A percentile compares a stretch with the other conserved stretches of the same genome.
These are phyloP conservation scores for Plectrocnemia conspersa DNA, from an alignment of 1,140 invertebrate genomes.

Conservation along the genomic window DNA sequence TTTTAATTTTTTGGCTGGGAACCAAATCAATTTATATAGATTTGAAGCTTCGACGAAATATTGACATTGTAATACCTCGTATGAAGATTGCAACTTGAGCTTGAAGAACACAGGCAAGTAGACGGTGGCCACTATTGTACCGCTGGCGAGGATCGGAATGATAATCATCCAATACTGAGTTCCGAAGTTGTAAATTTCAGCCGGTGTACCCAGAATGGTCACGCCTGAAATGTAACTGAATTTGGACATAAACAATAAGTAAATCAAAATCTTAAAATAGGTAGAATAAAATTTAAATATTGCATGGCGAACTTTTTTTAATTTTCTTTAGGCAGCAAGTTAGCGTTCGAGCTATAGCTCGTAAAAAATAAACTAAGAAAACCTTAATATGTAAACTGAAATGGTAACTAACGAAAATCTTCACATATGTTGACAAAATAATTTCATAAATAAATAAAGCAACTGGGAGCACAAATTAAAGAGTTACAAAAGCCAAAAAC, in stretches of 20 bases:
- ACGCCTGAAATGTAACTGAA: slow-evolving; percentile 82
- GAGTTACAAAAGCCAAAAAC: too few species aligned
- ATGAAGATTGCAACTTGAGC: slow-evolving; percentile 73
- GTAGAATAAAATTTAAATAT: slow-evolving; percentile 1
- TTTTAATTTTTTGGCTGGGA: too few species aligned
- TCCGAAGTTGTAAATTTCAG: slow-evolving; percentile 83
- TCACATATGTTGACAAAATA: too few species aligned
- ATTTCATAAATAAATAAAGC: too few species aligned
- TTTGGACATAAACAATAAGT: slow-evolving; percentile 28
- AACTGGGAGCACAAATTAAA: too few species aligned
- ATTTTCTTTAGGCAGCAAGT: too few species aligned
- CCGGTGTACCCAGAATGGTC: slow-evolving; percentile 80
- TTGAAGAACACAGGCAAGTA: slow-evolving; percentile 82
- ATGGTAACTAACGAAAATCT: too few species aligned
- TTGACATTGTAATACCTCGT: slow-evolving; percentile 61
- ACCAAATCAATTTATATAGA: background rate
- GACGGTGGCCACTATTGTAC: slow-evolving; percentile 62
- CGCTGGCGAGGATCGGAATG: slow-evolving; percentile 61
- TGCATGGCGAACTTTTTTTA: background rate
- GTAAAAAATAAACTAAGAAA: too few species aligned
- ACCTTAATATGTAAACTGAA: too few species aligned
- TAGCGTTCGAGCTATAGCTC: too few species aligned
- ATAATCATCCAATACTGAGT: slow-evolving; percentile 76
- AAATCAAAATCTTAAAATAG: slow-evolving; percentile 22
- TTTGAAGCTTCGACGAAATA: background rate